A percentile compares a stretch with the other conserved stretches of the same genome.
phyloP scores from a whole-genome alignment of 2,888 invertebrate species.

The Aromia moschata region DNA sequence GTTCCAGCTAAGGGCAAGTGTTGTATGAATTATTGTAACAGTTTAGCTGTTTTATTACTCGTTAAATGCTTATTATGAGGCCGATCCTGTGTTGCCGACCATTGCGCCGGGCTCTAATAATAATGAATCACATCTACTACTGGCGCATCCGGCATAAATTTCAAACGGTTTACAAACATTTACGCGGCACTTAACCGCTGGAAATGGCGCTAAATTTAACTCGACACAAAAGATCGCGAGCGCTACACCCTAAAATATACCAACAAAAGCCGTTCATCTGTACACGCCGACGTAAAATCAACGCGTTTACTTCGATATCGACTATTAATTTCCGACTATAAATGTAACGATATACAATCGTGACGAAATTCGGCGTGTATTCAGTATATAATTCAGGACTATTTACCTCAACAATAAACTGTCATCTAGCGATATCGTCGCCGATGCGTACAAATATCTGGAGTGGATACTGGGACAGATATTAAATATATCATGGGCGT shows the following conservation, averaged over 20 bases:
- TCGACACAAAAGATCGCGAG: no score
- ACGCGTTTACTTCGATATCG: slow-evolving; percentile 15
- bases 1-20: no score
- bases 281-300: slow-evolving; percentile 10
- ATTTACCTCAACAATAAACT: slow-evolving; percentile 14
- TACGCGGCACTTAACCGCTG: not conserved
- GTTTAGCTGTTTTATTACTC: no score
- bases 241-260: not conserved
- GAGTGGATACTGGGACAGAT: not conserved
- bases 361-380: slow-evolving; percentile 13
- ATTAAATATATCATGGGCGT: not conserved
- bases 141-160: not conserved
- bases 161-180: not conserved
- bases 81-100: no score
- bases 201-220: no score
- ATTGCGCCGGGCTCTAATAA: no score
- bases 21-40: no score
- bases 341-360: slow-evolving; percentile 8
- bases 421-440: slow-evolving; percentile 8
- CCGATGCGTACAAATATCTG: slow-evolving; percentile 14
- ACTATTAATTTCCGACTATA: slow-evolving; percentile 20
- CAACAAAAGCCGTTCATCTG: slow-evolving; percentile 16
- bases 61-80: no score
- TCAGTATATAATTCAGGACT: slow-evolving; percentile 10
- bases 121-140: not conserved